Base-by-base conservation (phyloP, 2,113 vertebrate species). In the Tichodroma muraria region DNA sequence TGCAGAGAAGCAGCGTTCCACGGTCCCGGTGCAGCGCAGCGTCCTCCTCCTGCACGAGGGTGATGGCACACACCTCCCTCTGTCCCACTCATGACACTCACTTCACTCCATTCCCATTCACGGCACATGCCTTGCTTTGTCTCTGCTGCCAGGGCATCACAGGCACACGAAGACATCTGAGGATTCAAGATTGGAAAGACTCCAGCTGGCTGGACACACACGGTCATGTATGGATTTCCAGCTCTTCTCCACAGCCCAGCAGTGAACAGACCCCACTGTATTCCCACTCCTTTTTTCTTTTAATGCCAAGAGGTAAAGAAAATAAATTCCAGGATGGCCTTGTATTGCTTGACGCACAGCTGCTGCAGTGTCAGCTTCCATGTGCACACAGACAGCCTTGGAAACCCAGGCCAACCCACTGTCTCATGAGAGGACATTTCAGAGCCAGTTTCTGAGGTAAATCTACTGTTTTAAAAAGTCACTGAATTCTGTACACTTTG, bases 371-470 rank as follows among this genome's bases (percentile, higher is more conserved):
- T 80, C 73, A 68, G 95, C 92, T 95, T 91, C 91, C 88, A 84
- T 63, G 81, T 85, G 25, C 77, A 77, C 81, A 91, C 52, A 33
- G 47, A 61, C 13, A 88, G 83, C 89, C 70, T 47, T 68, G 69
- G 40, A 54, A 21, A 10, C n/a, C 57, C 93, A 89, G 60, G 71
- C 79, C 91, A 96, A 93, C 93, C 87, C 71, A 84, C 22, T 53
- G 50, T 88, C 94, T 96, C 92, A 53, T 94, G 38, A 59, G 96
- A 95, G 96, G 86, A 94, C 93, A 75, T 94, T 97, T 96, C 97
- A 96, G 96, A 97, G 97, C 85, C 95, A 90, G 97, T 98, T 97
- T 98, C 97, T 98, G 98, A 99, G 98, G 98, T 99, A 98, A 98
- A 98, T 98, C 97, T 97, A 97, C 97, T 93, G 73, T 90, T 96